A percentile compares a stretch with the other conserved stretches of the same genome.
phyloP scores from a whole-genome alignment of 2,888 invertebrate genomes.

The Andrena haemorrhoa region DNA sequence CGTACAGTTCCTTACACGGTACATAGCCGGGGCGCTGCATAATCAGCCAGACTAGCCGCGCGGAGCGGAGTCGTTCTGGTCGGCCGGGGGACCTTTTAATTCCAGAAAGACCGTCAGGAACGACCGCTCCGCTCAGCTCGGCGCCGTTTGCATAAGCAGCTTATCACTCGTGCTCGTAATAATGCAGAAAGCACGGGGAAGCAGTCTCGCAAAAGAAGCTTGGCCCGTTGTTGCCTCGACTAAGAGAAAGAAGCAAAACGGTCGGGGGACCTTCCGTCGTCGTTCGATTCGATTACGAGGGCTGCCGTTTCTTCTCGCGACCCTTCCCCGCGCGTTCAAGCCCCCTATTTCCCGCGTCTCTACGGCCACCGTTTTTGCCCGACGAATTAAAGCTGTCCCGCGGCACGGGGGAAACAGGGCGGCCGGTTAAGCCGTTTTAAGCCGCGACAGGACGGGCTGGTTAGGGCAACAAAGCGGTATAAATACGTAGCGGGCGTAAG shows the following conservation, averaged over 20 bases:
- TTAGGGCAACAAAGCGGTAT: slow-evolving; percentile 45
- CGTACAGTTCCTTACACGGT: neutral
- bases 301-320: neutral
- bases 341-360: no score
- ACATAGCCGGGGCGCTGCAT: neutral
- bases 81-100: slow-evolving; percentile 7
- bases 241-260: neutral
- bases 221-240: neutral
- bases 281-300: slow-evolving; percentile 6
- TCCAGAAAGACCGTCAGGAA: slow-evolving; percentile 18
- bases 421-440: slow-evolving; percentile 38
- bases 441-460: slow-evolving; percentile 25
- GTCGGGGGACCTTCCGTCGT: neutral
- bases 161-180: slow-evolving; percentile 24
- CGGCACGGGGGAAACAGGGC: slow-evolving; percentile 19
- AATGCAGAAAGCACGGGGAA: slow-evolving; percentile 21
- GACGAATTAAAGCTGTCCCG: slow-evolving; percentile 12
- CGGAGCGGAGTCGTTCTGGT: no score
- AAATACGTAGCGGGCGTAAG: slow-evolving; percentile 25
- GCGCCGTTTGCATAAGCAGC: slow-evolving; percentile 32
- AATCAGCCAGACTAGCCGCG: neutral
- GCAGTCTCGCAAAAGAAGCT: neutral
- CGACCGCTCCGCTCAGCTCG: neutral
- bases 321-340: neutral
- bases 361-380: no score